Base-by-base conservation (phyloP, 2,113 vertebrate species). In the Chlorocebus sabaeus region DNA sequence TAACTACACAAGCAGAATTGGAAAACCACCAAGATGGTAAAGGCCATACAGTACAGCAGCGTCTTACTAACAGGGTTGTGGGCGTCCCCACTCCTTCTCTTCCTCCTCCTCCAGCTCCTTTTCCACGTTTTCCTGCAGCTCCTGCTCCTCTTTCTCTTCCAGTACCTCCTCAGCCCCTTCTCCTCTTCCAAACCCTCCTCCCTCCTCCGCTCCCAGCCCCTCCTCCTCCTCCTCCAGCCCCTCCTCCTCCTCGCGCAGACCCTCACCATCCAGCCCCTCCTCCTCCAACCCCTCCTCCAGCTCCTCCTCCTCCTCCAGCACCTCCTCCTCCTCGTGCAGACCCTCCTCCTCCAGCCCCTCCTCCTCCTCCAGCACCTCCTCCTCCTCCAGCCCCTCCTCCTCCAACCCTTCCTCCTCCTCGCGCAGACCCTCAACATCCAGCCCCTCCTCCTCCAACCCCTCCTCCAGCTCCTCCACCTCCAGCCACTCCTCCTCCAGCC, bases 1-100 rank as follows among this genome's bases (percentile, higher is more conserved):
- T 1, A 8, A 35, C 50, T 6, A 1, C 20, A 1, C 38, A 32
- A 3, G 55, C 55, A 40, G 67, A 22, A 13, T 5, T 6, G 6
- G 4, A 3, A 55, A 16, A 32, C 30, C 0, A 2, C 0, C 52
- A 10, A 1, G 20, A 13, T 0, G 30, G 16, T 35, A 13, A 13
- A 68, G 67, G 17, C 32, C 32, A 17, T 64, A 6, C 14, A 68
- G 30, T 13, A 3, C 67, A 3, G 3, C 67, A 16, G 16, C 16
- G 32, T 17, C 13, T 68, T 13, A 68, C 30, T 35, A 32, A 68
- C 67, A 68, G 7, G 32, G 3, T 35, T 16, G 32, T 35, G 32
- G 64, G 30, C 6, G 14, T 27, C 16, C 67, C 67, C 32, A 22
- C 38, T 23, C n/a, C 68, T 22, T 25, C 30, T 7, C 7, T 12